Conservation (phyloP, 2,113 vertebrate species). For the Artemisiospiza belli region DNA sequence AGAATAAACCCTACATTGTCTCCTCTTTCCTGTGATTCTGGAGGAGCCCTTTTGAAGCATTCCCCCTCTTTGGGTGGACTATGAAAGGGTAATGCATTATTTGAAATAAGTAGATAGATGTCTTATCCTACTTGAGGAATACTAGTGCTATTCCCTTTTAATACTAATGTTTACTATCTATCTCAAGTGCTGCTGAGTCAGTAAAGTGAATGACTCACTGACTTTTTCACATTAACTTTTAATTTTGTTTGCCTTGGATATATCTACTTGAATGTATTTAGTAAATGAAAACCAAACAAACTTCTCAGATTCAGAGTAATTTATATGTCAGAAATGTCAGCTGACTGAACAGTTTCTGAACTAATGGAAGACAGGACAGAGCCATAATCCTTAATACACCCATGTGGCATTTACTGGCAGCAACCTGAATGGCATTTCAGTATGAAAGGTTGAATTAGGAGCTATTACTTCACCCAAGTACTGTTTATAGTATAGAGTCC, state of each 20-base stretch:
- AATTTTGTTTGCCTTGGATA: background rate
- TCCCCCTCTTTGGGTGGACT: background rate
- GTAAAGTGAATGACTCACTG: background rate
- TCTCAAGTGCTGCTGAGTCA: background rate
- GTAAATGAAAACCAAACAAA: background rate
- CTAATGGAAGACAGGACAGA: background rate
- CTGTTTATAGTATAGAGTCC: background rate
- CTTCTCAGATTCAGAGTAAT: background rate
- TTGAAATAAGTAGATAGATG: background rate
- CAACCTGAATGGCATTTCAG: background rate
- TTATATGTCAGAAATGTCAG: background rate
- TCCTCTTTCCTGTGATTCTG: background rate
- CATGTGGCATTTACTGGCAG: background rate
- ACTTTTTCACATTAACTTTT: background rate
- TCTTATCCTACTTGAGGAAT: background rate
- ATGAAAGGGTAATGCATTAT: background rate
- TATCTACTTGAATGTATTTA: background rate
- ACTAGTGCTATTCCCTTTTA: background rate
- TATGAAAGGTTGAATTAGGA: background rate
- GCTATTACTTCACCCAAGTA: background rate
- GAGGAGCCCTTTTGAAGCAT: background rate
- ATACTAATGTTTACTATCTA: background rate
- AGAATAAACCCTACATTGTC: accelerated
- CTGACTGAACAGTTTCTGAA: background rate
- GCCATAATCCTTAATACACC: background rate